Conservation (phyloP, 2,888 invertebrate genomes). For the Drosophila picticornis region DNA sequence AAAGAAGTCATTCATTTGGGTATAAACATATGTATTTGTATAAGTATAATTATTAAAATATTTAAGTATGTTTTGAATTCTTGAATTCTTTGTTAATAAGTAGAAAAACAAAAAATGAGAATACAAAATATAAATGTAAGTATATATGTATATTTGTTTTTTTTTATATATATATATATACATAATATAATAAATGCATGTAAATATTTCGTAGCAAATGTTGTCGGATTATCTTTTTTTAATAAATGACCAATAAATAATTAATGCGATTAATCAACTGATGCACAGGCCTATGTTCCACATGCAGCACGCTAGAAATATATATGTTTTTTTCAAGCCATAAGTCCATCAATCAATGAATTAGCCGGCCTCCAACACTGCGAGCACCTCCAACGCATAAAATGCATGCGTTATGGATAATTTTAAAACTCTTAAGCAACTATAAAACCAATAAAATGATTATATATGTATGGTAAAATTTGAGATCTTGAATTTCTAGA, state of each 20-base stretch:
- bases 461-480: conserved; percentile 6
- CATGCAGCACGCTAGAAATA: conserved; percentile 61
- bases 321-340: conserved; percentile 41
- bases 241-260: conserved; percentile 20
- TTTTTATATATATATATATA: conserved; percentile 12
- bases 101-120: conserved; percentile 37
- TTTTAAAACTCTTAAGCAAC: conserved; percentile 23
- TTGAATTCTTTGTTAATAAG: conserved; percentile 37
- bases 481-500: conserved; percentile 18
- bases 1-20: conserved; percentile 84
- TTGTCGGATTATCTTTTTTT: background rate
- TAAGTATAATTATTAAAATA: conserved; percentile 53
- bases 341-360: conserved; percentile 39
- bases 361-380: conserved; percentile 27
- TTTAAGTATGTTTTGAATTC: conserved; percentile 51
- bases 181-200: conserved; percentile 34
- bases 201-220: conserved; percentile 28
- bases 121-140: conserved; percentile 14
- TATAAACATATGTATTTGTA: conserved; percentile 71
- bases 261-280: conserved; percentile 30
- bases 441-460: conserved; percentile 18
- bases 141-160: conserved; percentile 3
- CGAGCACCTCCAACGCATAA: conserved; percentile 31
- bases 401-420: conserved; percentile 46
- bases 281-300: conserved; percentile 59